A percentile compares a stretch with the other conserved stretches of the same genome.
Conservation (phyloP, 1,140 invertebrate species). For the Procambarus virginalis region DNA sequence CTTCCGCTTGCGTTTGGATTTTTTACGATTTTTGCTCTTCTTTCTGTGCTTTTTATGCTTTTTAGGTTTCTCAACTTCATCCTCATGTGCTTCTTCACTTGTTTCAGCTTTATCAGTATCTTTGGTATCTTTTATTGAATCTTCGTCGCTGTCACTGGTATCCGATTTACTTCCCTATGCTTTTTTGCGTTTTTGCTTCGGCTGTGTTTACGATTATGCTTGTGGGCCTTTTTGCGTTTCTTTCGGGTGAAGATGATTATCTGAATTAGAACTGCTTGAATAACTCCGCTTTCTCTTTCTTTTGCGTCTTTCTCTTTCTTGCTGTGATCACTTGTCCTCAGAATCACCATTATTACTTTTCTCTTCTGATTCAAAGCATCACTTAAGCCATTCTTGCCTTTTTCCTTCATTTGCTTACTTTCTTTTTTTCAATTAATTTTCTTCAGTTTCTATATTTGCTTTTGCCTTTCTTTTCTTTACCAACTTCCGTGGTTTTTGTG, state of each 20-base stretch:
- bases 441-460: not conserved
- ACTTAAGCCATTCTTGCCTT: not conserved
- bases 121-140: not conserved
- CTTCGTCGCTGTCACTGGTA: conserved; percentile 18
- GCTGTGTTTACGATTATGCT: conserved; percentile 30
- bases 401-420: not conserved
- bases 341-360: not conserved
- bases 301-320: conserved; percentile 2
- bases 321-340: conserved; percentile 16
- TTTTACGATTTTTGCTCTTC: conserved; percentile 68
- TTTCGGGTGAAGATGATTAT: conserved; percentile 25
- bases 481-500: not conserved
- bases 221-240: conserved; percentile 48
- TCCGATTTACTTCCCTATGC: conserved; percentile 14
- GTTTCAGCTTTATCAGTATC: not conserved
- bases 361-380: conserved; percentile 1
- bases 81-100: conserved; percentile 7
- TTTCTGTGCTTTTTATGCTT: conserved; percentile 68
- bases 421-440: not conserved
- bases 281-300: conserved; percentile 48
- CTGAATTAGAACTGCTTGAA: conserved; percentile 29
- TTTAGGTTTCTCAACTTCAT: conserved; percentile 19
- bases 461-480: too few relatives aligned
- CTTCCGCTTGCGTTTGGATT: conserved; percentile 57
- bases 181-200: conserved; percentile 37